Evolutionary conservation across 2,888 invertebrate species (phyloP).

Genomic region (Andricus curvator): DNA sequence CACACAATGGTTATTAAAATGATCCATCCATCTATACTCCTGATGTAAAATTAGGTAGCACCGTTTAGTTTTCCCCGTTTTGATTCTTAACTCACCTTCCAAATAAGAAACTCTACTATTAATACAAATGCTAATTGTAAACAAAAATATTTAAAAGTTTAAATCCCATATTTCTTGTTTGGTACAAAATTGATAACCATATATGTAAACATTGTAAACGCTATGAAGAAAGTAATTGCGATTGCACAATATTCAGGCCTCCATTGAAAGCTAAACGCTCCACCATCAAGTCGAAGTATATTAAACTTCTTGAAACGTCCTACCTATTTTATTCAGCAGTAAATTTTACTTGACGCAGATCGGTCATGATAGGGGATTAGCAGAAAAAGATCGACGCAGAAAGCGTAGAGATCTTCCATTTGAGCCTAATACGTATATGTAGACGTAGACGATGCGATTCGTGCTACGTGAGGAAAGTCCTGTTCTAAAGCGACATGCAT

Average conservation of each 20-base stretch:
- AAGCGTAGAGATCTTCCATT: conserved; percentile 27
- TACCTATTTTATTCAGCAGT: conserved; percentile 26
- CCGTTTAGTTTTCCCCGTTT: too few relatives aligned
- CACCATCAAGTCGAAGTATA: neutral
- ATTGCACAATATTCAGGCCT: neutral
- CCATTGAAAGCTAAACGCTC: conserved; percentile 1
- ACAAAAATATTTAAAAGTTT: too few relatives aligned
- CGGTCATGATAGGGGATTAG: conserved; percentile 30
- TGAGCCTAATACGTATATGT: conserved; percentile 18
- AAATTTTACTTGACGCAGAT: conserved; percentile 34
- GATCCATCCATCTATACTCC: too few relatives aligned
- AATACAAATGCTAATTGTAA: too few relatives aligned
- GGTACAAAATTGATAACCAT: neutral
- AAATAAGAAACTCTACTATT: too few relatives aligned
- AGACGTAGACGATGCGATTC: neutral
- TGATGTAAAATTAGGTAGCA: too few relatives aligned
- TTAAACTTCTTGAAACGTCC: conserved; percentile 10
- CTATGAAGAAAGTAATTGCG: neutral
- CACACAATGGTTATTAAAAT: too few relatives aligned
- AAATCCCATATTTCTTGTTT: neutral
- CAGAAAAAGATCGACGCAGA: conserved; percentile 20
- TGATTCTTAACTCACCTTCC: too few relatives aligned
- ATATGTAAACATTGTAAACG: neutral
- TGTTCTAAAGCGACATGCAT: conserved; percentile 13
- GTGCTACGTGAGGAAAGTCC: conserved; percentile 29